Base-by-base conservation (phyloP, 2,888 invertebrate genomes). In the Parelbella ahira region DNA sequence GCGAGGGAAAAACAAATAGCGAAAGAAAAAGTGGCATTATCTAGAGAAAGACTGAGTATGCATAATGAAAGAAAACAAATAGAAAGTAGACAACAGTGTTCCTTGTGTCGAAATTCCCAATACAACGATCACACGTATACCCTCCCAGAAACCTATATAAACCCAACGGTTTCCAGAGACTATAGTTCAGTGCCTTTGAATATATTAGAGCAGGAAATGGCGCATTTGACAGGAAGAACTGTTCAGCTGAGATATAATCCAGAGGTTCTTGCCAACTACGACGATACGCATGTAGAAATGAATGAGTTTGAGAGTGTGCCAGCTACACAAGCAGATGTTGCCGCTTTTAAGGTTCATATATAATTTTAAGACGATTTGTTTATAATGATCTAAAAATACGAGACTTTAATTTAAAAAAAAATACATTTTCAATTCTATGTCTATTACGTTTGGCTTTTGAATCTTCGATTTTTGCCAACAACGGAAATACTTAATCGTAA, bases 1-100 rank as follows among this genome's bases (percentile, higher is more conserved):
- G 60, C 68, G 5, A 80, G 91, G 53, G 91, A 91, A 49, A 90
- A 90, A 53, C 89, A 90, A 51, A 81, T 91, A 20, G 89, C 90
- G 0, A 89, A 83, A 61, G 91, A 91, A 53, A 91, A 91, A 63
- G 87, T 91, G 0, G 72, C 81, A 1, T 55, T 91, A 4, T 90
- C 91, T 0, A 88, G 89, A 52, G 91, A 91, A 59, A 76, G 91
- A 50, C 54, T 91, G 37, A 76, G 75, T 41, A 63, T 91, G 12
- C 90, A 90, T 47, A 89, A 88, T 28, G 82, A 89, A 42, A 75
- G 80, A 43, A 89, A 86, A 53, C 80, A 88, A 53, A 74, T 88
- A 18, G 86, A 86, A 33, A 61, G 61, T 33, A 67, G 64, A 50
- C 76, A 75, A 27, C 79, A 80, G 42, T 87, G 87, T 47, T 87